A percentile compares a stretch with the other conserved stretches of the same genome.
Conservation (phyloP, 2,797 vertebrate genomes). For the Graptemys geographica region DNA sequence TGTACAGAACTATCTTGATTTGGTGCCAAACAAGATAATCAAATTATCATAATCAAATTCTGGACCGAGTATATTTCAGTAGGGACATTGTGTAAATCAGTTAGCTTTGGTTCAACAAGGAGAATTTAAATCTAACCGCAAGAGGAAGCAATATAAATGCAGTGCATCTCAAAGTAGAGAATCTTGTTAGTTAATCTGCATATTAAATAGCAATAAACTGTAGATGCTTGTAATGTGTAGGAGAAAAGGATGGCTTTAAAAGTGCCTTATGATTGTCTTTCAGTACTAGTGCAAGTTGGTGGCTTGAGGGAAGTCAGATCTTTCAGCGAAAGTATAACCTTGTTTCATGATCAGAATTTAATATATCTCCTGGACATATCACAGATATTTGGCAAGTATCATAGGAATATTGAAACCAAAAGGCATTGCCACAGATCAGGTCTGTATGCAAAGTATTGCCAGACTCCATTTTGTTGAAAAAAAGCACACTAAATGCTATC, state of each 20-base stretch:
- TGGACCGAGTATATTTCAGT: conserved; percentile 29
- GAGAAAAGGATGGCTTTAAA: background rate
- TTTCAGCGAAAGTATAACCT: background rate
- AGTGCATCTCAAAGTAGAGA: conserved; percentile 33
- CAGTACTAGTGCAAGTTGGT: background rate
- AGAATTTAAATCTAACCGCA: conserved; percentile 7
- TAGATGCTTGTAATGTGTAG: background rate
- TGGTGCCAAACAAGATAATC: conserved; percentile 50
- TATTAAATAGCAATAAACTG: background rate
- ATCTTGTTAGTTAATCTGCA: conserved; percentile 8
- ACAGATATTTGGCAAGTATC: background rate
- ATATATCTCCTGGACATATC: background rate
- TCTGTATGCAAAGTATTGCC: background rate
- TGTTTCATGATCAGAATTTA: background rate
- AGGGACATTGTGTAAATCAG: conserved; percentile 60
- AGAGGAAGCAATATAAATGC: background rate
- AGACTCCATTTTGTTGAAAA: background rate
- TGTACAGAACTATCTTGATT: conserved; percentile 49
- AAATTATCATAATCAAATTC: conserved; percentile 64
- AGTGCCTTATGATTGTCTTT: background rate
- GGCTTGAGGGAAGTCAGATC: background rate
- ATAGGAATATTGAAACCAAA: background rate
- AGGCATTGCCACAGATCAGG: background rate
- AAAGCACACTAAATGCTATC: background rate
- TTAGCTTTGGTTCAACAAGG: conserved; percentile 7